Evolutionary conservation across 2,113 vertebrate species (phyloP).

Genomic region (Gobiocypris rarus): DNA sequence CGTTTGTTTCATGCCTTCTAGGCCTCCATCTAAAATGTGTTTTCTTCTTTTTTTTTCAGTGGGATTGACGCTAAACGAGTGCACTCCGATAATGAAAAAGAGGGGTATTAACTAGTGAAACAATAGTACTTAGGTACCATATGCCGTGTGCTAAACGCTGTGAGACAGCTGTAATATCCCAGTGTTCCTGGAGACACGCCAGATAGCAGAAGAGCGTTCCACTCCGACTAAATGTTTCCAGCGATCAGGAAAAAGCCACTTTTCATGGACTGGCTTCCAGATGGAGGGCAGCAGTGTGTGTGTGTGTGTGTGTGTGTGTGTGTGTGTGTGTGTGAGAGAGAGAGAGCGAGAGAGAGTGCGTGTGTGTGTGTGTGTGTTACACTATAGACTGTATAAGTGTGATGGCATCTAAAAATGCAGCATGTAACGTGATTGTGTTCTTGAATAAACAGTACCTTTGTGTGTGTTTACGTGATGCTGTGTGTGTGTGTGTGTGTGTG

Average conservation of each 20-base stretch:
- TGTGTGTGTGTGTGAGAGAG: neutral
- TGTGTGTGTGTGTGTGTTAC: neutral
- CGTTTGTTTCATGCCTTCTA: slow-evolving; percentile 53
- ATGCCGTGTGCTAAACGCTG: slow-evolving; percentile 78
- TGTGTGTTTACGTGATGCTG: neutral
- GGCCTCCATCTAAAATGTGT: neutral
- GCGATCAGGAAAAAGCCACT: slow-evolving; percentile 79
- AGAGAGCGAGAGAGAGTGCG: neutral
- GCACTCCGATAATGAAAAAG: slow-evolving; percentile 69
- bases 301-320: slow-evolving; percentile 10
- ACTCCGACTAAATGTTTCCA: slow-evolving; percentile 78
- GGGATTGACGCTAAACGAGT: slow-evolving; percentile 73
- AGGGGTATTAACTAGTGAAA: slow-evolving; percentile 74
- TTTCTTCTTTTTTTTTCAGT: slow-evolving; percentile 53
- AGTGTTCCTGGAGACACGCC: slow-evolving; percentile 79
- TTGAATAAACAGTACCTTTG: neutral
- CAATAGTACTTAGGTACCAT: slow-evolving; percentile 79
- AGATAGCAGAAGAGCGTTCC: slow-evolving; percentile 61
- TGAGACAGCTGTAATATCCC: slow-evolving; percentile 79
- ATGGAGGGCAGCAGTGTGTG: slow-evolving; percentile 66
- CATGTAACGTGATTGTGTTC: slow-evolving; percentile 3
- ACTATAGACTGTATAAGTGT: neutral
- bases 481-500: neutral
- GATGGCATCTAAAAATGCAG: neutral
- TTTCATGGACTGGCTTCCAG: slow-evolving; percentile 78